These are phyloP conservation scores for Hippopotamus amphibius DNA, from an alignment of 2,113 vertebrate species.

Conservation along the genomic window DNA sequence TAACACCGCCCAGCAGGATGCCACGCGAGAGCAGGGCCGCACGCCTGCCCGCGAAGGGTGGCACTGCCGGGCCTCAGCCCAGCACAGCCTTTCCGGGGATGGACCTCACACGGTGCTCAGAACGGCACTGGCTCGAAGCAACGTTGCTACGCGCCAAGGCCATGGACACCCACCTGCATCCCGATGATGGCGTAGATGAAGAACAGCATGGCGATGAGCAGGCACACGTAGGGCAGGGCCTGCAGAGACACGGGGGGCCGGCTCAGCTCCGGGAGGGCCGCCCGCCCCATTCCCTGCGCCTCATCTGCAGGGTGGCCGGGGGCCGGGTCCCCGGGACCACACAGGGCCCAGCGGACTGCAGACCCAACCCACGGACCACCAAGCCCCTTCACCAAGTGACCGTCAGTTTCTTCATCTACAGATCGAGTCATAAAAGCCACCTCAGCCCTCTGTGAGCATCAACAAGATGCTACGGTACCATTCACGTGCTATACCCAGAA, in stretches of 20 bases:
- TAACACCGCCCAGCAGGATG: not conserved
- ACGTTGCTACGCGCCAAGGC: not conserved
- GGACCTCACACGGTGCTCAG: not conserved
- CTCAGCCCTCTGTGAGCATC: not conserved
- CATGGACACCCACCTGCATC: conserved; percentile 92
- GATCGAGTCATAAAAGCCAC: too few relatives aligned
- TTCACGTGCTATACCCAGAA: not conserved
- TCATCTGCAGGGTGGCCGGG: fast-evolving
- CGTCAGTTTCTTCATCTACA: not conserved
- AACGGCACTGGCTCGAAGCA: not conserved
- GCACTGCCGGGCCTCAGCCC: not conserved
- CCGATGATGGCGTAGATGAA: conserved; percentile 99
- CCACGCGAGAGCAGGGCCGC: not conserved
- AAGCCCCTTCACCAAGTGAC: not conserved
- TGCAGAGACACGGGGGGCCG: conserved; percentile 77
- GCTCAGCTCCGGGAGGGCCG: not conserved
- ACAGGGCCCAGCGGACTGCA: not conserved
- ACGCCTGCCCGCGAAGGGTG: not conserved
- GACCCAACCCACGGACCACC: not conserved
- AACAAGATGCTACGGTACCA: not conserved
- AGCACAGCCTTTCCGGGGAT: not conserved
- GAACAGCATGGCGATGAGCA: conserved; percentile 98
- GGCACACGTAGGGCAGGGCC: conserved; percentile 98
- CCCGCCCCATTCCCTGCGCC: not conserved
- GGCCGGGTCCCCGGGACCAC: not conserved